Base-by-base conservation (phyloP, 2,113 vertebrate species). In the Antigone vipio region DNA sequence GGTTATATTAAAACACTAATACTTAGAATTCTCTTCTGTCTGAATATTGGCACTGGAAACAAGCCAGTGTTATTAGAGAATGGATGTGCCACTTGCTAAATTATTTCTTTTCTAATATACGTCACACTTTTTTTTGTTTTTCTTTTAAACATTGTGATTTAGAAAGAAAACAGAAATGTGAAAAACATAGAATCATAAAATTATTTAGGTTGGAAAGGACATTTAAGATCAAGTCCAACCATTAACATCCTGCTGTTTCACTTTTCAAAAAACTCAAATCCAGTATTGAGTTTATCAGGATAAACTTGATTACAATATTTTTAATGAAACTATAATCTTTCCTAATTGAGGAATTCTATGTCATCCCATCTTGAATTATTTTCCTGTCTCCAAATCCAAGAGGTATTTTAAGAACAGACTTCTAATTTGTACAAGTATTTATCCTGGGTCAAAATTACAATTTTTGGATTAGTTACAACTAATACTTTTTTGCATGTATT, bases 401-500 rank as follows among this genome's bases (percentile, higher is more conserved):
- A 88, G 2, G 3, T 32, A 47, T n/a, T 93, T 78, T 44, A 44
- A 75, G 44, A 93, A n/a, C 23, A 82, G 80, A 49, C 16, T 72
- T 87, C 3, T 60, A 7, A 21, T 72, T 79, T 85, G 10, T 66
- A 56, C 6, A 72, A 3, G 29, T 11, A 32, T 27, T 88, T 72
- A 21, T 42, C 24, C 35, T 92, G 35, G 66, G 22, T 11, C 12
- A 84, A 59, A 69, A 53, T 35, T 11, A 40, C 2, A 55, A 17
- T 85, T 72, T 78, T 78, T 90, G 16, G 60, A 79, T 20, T 32
- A 24, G 20, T 81, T 84, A 78, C 4, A 59, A 6, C 77, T 62
- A 42, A 18, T 75, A 32, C 6, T 30, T 47, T 9, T 52, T 40
- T 64, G 15, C 10, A 8, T 0, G 0, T 58, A 60, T 12, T 62